Evolutionary conservation across 2,888 invertebrate genomes (phyloP).

Genomic region (Campoletis raptor): DNA sequence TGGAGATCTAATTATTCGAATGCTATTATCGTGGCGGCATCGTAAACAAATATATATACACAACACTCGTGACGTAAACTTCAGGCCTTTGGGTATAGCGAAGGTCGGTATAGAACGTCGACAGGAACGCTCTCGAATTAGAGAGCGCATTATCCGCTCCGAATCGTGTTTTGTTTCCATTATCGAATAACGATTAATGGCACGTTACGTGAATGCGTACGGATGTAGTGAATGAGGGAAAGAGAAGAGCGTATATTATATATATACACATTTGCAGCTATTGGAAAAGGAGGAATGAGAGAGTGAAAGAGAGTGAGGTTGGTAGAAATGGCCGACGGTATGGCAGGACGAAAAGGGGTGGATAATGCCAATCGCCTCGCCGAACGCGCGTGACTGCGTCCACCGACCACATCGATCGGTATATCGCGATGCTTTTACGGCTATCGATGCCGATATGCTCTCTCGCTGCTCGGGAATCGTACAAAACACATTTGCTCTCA

Average conservation of each 20-base stretch:
- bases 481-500: slow-evolving; percentile 55
- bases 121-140: slow-evolving; percentile 67
- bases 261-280: not conserved
- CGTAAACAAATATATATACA: slow-evolving; percentile 66
- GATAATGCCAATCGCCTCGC: slow-evolving; percentile 65
- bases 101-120: slow-evolving; percentile 4
- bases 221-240: slow-evolving; percentile 28
- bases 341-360: slow-evolving; percentile 32
- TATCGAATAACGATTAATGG: slow-evolving; percentile 79
- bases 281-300: slow-evolving; percentile 22
- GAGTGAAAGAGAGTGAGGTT: slow-evolving; percentile 18
- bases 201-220: slow-evolving; percentile 69
- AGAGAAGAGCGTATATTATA: slow-evolving; percentile 12
- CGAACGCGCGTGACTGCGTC: slow-evolving; percentile 63
- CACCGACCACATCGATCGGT: slow-evolving; percentile 69
- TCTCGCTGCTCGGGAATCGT: slow-evolving; percentile 35
- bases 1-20: slow-evolving; percentile 75
- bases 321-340: slow-evolving; percentile 40
- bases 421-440: slow-evolving; percentile 67
- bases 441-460: slow-evolving; percentile 66
- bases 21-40: slow-evolving; percentile 76
- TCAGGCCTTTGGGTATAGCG: slow-evolving; percentile 56
- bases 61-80: slow-evolving; percentile 69
- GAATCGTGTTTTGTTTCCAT: slow-evolving; percentile 77
- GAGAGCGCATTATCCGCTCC: slow-evolving; percentile 74